phyloP scores from a whole-genome alignment of 2,888 invertebrate genomes.

The Notodonta dromedarius region DNA sequence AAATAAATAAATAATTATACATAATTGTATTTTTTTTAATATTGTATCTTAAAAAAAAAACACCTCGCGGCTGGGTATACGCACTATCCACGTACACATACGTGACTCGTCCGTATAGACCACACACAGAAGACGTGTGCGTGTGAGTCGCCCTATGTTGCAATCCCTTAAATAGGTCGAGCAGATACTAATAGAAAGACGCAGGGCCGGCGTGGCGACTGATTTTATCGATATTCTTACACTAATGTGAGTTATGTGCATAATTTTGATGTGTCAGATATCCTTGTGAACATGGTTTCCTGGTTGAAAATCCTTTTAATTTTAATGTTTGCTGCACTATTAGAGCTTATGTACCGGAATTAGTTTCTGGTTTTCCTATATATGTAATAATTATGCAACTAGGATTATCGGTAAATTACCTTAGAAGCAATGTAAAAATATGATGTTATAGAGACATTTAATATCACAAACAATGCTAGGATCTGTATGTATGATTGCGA shows the following conservation, averaged over 20 bases:
- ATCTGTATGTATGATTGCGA: too few species aligned
- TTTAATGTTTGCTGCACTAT: not conserved
- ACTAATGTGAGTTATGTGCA: conserved; percentile 28
- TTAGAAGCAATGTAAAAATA: too few species aligned
- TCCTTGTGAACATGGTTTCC: conserved; percentile 26
- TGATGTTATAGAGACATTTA: too few species aligned
- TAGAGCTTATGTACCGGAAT: not conserved
- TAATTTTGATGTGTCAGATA: conserved; percentile 20
- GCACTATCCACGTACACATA: conserved; percentile 40
- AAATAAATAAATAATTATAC: too few species aligned
- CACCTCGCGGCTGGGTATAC: conserved; percentile 32
- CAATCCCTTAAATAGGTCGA: conserved; percentile 83
- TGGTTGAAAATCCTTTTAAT: conserved; percentile 32
- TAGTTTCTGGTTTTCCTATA: too few species aligned
- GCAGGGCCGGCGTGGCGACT: conserved; percentile 58
- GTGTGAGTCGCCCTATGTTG: conserved; percentile 73
- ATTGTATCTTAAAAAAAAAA: conserved; percentile 17
- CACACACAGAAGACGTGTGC: conserved; percentile 29
- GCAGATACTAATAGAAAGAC: conserved; percentile 79
- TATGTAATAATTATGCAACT: too few species aligned
- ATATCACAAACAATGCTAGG: too few species aligned
- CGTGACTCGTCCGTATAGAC: conserved; percentile 19
- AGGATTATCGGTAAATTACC: too few species aligned
- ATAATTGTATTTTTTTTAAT: not conserved
- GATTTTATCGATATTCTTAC: conserved; percentile 36